Conservation (phyloP, 1,140 invertebrate species). For the Heliconius eleuchia region DNA sequence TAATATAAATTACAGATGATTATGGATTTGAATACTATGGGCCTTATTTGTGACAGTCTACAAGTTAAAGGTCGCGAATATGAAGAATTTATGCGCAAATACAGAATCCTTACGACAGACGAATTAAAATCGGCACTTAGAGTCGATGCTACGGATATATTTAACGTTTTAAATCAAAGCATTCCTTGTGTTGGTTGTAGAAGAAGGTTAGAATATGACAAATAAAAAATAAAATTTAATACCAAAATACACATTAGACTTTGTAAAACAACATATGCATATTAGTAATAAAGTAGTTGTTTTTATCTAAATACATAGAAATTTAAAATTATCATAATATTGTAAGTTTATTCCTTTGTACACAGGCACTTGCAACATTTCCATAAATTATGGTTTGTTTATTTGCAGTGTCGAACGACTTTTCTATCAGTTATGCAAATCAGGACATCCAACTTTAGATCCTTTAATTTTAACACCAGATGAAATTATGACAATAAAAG, state of each 20-base stretch:
- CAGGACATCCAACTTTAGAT: conserved; percentile 91
- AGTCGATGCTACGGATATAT: conserved; percentile 91
- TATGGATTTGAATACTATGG: conserved; percentile 92
- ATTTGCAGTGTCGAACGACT: conserved; percentile 89
- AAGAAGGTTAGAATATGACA: conserved; percentile 86
- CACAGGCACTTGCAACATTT: background rate
- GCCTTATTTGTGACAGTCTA: conserved; percentile 89
- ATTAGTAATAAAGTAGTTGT: background rate
- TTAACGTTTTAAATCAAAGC: conserved; percentile 91
- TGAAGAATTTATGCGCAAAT: conserved; percentile 91
- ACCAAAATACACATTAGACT: background rate
- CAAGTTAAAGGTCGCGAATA: conserved; percentile 89
- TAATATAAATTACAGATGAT: conserved; percentile 87
- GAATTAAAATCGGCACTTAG: conserved; percentile 91
- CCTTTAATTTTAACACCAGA: conserved; percentile 87
- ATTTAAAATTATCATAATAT: background rate
- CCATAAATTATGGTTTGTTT: conserved; percentile 44
- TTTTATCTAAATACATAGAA: background rate
- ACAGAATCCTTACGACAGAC: conserved; percentile 87
- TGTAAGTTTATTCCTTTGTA: background rate
- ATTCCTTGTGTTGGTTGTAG: conserved; percentile 96
- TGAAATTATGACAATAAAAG: conserved; percentile 88
- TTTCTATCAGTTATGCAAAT: conserved; percentile 90
- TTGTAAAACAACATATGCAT: background rate
- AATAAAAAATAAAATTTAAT: background rate